Evolutionary conservation across 2,888 invertebrate genomes (phyloP).

Genomic region (Conistra vaccinii): DNA sequence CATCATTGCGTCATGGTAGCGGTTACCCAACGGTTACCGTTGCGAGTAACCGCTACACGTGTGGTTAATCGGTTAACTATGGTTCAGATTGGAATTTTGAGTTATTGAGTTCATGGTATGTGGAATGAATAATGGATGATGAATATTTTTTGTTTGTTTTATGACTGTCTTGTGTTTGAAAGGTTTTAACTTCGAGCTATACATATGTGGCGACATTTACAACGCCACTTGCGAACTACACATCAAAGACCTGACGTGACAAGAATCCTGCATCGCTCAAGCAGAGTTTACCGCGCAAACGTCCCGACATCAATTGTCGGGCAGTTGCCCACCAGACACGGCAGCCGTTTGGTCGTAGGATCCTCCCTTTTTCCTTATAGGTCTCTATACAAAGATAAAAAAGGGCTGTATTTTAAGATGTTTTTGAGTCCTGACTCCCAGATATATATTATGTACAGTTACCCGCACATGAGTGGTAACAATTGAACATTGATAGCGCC

Average conservation of each 20-base stretch:
- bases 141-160: conserved; percentile 4
- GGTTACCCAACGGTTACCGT: conserved; percentile 58
- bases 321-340: too few species aligned
- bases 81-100: conserved; percentile 42
- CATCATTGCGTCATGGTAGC: conserved; percentile 52
- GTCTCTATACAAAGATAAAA: too few species aligned
- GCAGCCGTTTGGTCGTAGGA: too few species aligned
- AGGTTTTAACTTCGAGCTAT: neutral
- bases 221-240: too few species aligned
- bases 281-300: too few species aligned
- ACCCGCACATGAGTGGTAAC: too few species aligned
- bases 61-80: conserved; percentile 56
- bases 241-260: too few species aligned
- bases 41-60: conserved; percentile 47
- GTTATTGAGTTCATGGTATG: conserved; percentile 31
- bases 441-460: neutral
- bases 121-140: conserved; percentile 27
- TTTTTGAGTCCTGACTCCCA: neutral
- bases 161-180: neutral
- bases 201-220: neutral
- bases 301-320: too few species aligned
- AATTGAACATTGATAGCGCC: neutral
- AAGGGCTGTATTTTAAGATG: neutral
- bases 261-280: too few species aligned
- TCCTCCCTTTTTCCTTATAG: neutral